Percentiles rank a stretch among this genome's conserved stretches.
phyloP scores from a whole-genome alignment of 2,888 invertebrate genomes.

The Resseliella maxima region DNA sequence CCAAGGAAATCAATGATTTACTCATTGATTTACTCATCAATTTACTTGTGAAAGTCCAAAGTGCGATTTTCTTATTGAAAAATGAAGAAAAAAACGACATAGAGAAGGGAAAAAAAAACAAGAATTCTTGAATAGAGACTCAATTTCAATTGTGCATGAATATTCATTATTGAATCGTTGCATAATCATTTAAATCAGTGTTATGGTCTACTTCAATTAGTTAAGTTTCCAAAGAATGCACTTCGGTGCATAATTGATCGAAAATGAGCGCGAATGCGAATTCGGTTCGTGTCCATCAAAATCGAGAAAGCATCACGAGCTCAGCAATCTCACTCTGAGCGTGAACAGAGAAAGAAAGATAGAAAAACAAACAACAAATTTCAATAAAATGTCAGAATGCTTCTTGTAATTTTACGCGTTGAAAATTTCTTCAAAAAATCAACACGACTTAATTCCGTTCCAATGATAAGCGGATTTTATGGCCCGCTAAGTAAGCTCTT shows the following conservation, averaged over 20 bases:
- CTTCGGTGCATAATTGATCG: neutral
- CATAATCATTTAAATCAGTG: constrained; percentile 27
- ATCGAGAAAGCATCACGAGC: neutral
- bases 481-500: neutral
- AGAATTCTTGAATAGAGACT: neutral
- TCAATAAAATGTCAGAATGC: neutral
- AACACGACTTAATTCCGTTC: constrained; percentile 7
- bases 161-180: neutral
- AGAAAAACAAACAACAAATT: neutral
- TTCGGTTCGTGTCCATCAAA: constrained; percentile 39
- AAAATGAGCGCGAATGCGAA: neutral
- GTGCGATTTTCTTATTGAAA: neutral
- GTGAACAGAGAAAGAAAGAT: neutral
- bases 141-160: constrained; percentile 37
- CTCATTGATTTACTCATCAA: neutral
- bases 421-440: neutral
- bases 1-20: neutral
- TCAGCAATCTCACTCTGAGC: neutral
- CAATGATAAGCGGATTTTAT: constrained; percentile 13
- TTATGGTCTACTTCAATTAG: constrained; percentile 51
- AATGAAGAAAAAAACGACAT: neutral
- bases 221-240: constrained; percentile 37
- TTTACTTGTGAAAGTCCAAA: too few species aligned
- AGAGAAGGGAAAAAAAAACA: neutral
- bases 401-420: neutral